These are phyloP conservation scores for Redunca redunca DNA, from an alignment of 2,113 vertebrate genomes.

Conservation along the genomic window DNA sequence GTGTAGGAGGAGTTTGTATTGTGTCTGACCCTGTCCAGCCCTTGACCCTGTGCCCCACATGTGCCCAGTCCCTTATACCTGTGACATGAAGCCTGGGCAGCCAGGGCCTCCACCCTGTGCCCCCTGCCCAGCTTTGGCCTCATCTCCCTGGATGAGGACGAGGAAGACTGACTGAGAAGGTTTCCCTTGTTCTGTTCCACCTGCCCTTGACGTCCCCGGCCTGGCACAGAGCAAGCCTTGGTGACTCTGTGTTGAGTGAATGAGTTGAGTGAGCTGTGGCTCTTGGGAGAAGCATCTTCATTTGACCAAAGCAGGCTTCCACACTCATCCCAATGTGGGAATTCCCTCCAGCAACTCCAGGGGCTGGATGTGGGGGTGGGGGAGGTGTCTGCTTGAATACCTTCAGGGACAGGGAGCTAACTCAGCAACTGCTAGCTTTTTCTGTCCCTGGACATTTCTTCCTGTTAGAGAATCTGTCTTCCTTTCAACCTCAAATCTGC, in stretches of 20 bases:
- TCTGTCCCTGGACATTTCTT: neutral
- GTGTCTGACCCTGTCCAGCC: neutral
- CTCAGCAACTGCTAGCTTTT: neutral
- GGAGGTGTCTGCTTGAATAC: neutral
- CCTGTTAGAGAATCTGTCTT: neutral
- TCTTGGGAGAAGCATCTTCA: neutral
- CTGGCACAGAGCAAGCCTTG: neutral
- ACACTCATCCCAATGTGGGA: neutral
- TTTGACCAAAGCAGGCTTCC: neutral
- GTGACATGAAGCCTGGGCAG: neutral
- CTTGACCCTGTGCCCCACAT: neutral
- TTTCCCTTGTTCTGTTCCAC: neutral
- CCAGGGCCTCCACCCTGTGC: neutral
- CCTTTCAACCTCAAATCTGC: neutral
- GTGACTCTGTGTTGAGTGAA: neutral
- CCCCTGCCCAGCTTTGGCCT: neutral
- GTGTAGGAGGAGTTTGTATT: neutral
- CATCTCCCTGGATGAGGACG: neutral
- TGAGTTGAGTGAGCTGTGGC: neutral
- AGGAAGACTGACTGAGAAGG: neutral
- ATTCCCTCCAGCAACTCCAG: neutral
- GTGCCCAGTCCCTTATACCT: neutral
- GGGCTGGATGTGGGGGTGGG: no score
- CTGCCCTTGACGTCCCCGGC: neutral
- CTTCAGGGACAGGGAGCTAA: neutral